Base-by-base conservation (phyloP, 2,888 invertebrate genomes). In the Mimachlamys varia region DNA sequence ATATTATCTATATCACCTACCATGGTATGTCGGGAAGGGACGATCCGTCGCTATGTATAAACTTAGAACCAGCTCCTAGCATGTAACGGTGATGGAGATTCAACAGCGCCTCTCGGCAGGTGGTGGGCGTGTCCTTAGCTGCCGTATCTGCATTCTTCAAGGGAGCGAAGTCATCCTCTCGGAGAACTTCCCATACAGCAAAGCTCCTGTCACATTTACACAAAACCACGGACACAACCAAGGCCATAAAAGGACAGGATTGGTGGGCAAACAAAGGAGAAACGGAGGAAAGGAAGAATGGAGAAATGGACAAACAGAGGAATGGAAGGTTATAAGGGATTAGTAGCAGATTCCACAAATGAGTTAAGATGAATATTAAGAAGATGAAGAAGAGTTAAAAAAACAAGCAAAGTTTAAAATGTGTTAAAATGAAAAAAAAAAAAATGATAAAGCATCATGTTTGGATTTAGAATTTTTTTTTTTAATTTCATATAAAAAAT, bases 141-240 rank as follows among this genome's bases (percentile, higher is more conserved):
- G 97, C 98, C 0, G 98, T 97, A 96, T 99, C 98, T 0, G 98
- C 97, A 97, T 99, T 99, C 96, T 99, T 99, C 93, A 99, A 97
- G 0, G 99, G 99, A 94, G 99, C 99, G 96, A 99, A 99, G 96
- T 99, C 99, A 92, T 98, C 98, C 94, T 98, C 98, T 88, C 99
- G 97, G 0, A 98, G 98, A 97, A 99, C 99, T 92, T 96, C 96
- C 98, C 99, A 98, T 12, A 98, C 98, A 19, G 98, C 98, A 95
- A 99, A 96, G 90, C 95, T 95, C 93, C 96, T 96, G 95, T 95
- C 95, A 93, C 95, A 95, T 95, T 95, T 93, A 93, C 93, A 93
- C 93, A 92, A 93, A 62, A 90, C 90, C 91, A 91, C 92, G 91
- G 89, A 91, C 91, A 92, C 90, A 91, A 91, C 90, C 89, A 90